Evolutionary conservation across 2,888 invertebrate species (phyloP).

Genomic region (Endotricha flammealis): DNA sequence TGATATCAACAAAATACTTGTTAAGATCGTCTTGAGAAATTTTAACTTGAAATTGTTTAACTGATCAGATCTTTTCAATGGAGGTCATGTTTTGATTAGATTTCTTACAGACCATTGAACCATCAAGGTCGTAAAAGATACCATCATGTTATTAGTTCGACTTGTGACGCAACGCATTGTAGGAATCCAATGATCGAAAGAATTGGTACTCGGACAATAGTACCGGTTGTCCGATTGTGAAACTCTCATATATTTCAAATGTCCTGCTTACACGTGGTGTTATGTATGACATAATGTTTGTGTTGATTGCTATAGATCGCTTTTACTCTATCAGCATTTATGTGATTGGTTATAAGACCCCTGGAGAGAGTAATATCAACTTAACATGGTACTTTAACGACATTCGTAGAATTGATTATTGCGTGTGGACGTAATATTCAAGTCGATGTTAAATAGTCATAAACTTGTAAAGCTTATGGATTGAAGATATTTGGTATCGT

Average conservation of each 20-base stretch:
- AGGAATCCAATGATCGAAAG: slow-evolving; percentile 13
- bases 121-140: slow-evolving; percentile 16
- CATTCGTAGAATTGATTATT: slow-evolving; percentile 7
- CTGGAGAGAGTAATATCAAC: slow-evolving; percentile 6
- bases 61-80: slow-evolving; percentile 9
- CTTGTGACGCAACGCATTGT: slow-evolving; percentile 14
- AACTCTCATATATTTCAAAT: slow-evolving; percentile 10
- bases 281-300: slow-evolving; percentile 8
- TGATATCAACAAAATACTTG: too few species aligned
- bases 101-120: slow-evolving; percentile 10
- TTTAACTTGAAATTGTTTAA: too few species aligned
- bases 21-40: slow-evolving; percentile 1
- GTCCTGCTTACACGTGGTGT: slow-evolving; percentile 4
- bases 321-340: background rate
- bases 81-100: slow-evolving; percentile 11
- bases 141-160: slow-evolving; percentile 9
- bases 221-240: slow-evolving; percentile 17
- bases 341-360: slow-evolving; percentile 6
- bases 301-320: slow-evolving; percentile 8
- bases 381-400: background rate
- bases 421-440: slow-evolving; percentile 8
- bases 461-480: slow-evolving; percentile 6
- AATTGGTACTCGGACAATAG: slow-evolving; percentile 12
- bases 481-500: background rate
- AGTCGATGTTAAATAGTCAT: slow-evolving; percentile 4